Evolutionary conservation across 2,888 invertebrate species (phyloP).

Genomic region (Eurytoma californica): DNA sequence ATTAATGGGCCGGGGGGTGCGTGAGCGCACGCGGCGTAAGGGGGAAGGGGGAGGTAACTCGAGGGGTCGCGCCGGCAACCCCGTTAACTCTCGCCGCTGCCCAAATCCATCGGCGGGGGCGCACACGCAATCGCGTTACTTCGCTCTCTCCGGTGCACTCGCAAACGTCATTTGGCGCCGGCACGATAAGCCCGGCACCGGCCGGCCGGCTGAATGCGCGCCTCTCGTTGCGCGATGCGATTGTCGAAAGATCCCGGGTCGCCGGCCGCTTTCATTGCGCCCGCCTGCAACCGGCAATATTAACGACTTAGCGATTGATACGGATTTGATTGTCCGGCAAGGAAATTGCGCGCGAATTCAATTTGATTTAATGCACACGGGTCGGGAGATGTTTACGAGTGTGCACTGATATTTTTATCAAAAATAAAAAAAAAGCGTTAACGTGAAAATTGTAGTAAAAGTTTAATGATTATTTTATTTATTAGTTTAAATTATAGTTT

Average conservation of each 20-base stretch:
- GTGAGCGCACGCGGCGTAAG: constrained; percentile 63
- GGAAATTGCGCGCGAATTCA: constrained; percentile 7
- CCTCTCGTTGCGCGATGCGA: constrained; percentile 34
- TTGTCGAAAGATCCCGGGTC: constrained; percentile 47
- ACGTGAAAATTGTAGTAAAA: no score
- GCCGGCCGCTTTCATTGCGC: not conserved
- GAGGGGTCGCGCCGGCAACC: constrained; percentile 61
- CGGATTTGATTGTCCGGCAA: constrained; percentile 41
- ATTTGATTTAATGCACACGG: no score
- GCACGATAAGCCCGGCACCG: constrained; percentile 42
- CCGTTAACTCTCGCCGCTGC: constrained; percentile 71
- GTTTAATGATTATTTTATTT: no score
- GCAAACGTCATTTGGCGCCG: constrained; percentile 52
- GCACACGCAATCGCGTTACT: constrained; percentile 52
- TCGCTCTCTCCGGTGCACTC: constrained; percentile 32
- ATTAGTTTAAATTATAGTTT: no score
- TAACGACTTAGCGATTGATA: constrained; percentile 48
- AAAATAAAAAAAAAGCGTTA: no score
- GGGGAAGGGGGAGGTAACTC: constrained; percentile 58
- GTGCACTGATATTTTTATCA: no score
- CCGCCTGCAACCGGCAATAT: constrained; percentile 17
- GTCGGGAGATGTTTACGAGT: no score
- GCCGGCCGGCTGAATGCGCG: not conserved
- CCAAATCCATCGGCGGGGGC: constrained; percentile 71
- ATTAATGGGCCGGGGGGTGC: constrained; percentile 69